A percentile compares a stretch with the other conserved stretches of the same genome.
These are phyloP conservation scores for Cathartes aura DNA, from an alignment of 2,113 vertebrate species.

Conservation along the genomic window DNA sequence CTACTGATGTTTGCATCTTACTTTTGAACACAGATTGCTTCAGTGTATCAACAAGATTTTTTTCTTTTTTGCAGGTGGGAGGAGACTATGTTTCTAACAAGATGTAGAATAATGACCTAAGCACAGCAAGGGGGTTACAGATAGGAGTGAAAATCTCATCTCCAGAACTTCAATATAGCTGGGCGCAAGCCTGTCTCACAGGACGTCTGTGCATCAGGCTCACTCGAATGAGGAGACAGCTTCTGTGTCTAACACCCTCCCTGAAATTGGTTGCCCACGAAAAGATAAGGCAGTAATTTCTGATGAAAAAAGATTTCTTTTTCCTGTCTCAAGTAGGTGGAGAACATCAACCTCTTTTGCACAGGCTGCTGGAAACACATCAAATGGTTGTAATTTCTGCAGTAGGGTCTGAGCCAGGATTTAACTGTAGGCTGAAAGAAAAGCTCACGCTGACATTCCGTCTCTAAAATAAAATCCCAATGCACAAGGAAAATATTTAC, in stretches of 20 bases:
- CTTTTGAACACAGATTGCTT: background rate
- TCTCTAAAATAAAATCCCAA: background rate
- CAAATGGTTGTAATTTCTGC: background rate
- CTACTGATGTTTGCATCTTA: background rate
- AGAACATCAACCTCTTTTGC: background rate
- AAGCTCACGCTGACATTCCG: background rate
- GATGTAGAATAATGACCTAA: background rate
- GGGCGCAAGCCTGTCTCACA: background rate
- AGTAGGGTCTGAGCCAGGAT: background rate
- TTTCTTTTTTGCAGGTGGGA: background rate
- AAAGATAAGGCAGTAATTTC: background rate
- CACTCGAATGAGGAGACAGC: background rate
- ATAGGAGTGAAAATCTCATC: background rate
- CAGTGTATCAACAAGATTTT: fast-evolving
- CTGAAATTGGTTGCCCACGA: background rate
- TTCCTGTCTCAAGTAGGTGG: background rate
- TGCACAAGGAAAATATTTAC: background rate
- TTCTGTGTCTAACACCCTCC: background rate
- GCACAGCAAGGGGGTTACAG: background rate
- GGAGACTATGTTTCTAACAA: background rate
- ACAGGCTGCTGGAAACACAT: background rate
- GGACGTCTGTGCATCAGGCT: background rate
- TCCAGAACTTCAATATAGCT: background rate
- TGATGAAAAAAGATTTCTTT: background rate
- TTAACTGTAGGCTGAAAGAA: background rate